Evolutionary conservation across 2,113 vertebrate species (phyloP), one percentile per base, ranked within the genome.

Genomic region (Oreochromis aureus): DNA sequence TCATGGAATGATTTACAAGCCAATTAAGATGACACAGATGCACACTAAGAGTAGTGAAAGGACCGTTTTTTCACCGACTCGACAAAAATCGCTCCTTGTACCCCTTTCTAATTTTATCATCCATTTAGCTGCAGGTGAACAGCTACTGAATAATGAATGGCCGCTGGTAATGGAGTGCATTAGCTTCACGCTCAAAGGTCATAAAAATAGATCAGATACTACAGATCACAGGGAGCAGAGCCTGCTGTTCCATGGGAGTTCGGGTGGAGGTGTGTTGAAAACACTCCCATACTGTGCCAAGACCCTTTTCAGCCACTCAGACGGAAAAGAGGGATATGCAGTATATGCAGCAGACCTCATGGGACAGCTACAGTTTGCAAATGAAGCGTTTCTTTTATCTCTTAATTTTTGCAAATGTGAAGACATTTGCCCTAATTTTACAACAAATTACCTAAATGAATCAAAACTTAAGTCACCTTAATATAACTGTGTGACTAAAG

Each of bases 111-210:
- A 94, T 95, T 93, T 92, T 92, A 93, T 90, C 93, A 92, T 91
- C 91, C 91, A 91, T 92, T 93, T 90, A 90, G 94, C 94, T 93
- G 91, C 86, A 96, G 95, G 96, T 96, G 95, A 96, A 90, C 90
- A 76, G 93, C 87, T 73, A 7, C 84, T 96, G 88, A 96, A 96
- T 96, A 95, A 97, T 96, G 82, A 95, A 96, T 94, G 90, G 73
- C 58, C 32, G 4, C 86, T 89, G 89, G 91, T 96, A 95, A 96
- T 96, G 93, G 95, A 86, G 80, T 92, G 71, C 94, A 95, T 95
- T 94, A 94, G 90, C 92, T 91, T 93, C 61, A 41, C 61, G 83
- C 88, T 90, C 90, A 93, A 89, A 94, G 93, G 92, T 95, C 94
- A 88, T 93, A 94, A 93, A 94, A 94, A 96, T 95, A 95, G 94